Evolutionary conservation across 2,113 vertebrate species (phyloP), one percentile per base, ranked within the genome.

Genomic region (Strigops habroptila): DNA sequence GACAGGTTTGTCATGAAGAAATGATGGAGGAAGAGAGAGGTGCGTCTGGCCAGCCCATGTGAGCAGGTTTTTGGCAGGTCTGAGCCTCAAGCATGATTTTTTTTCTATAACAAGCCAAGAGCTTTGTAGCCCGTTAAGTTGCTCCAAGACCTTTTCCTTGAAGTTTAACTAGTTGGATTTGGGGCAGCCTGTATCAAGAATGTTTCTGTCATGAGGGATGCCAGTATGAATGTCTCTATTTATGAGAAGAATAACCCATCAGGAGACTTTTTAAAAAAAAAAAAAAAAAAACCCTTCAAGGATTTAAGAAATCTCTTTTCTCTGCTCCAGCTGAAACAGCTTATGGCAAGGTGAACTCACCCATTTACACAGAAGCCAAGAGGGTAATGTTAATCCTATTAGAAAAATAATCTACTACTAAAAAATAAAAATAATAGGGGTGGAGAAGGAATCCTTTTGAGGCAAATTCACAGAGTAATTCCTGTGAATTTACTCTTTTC

Each of bases 331-430:
- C 25, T 46, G 53, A 95, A 94, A 95, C 24, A 91, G 57, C 48
- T 93, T 80, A 41, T 75, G 74, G 41, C 75, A 97, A 91, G 94
- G 88, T 91, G 48, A 96, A 88, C 52, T 93, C 70, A 80, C 64
- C 44, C 82, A n/a, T 88, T 86, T 95, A 69, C 68, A 81, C 24
- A 83, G 82, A 95, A 95, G 80, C 75, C 88, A 84, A 91, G 30
- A 68, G 30, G 46, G 82, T 59, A 76, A 62, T 12, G 25, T 78
- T 96, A 93, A 97, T 95, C 92, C 64, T 95, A 85, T 94, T 94
- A 94, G 62, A 92, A 95, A 94, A 95, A 87, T 91, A 93, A 95
- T 91, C 84, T 82, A 79, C 52, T 30, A 80, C 78, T 59, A 90
- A 87, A 95, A 86, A 95, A 80, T 52, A 90, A 87, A 69, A 93